phyloP scores from a whole-genome alignment of 2,888 invertebrate genomes.

The Caenorhabditis sp. region DNA sequence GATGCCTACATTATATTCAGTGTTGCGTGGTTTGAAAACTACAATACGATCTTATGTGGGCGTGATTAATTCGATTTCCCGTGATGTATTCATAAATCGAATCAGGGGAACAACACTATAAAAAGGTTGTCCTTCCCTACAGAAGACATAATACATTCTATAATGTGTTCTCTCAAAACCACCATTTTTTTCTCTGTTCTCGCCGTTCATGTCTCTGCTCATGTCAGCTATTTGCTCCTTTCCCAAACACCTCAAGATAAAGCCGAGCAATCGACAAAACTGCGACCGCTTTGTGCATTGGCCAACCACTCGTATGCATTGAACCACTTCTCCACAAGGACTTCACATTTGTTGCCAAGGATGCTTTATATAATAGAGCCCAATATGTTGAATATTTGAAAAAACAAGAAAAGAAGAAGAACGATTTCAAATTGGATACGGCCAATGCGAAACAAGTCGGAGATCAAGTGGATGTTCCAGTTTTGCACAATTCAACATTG shows the following conservation, averaged over 20 bases:
- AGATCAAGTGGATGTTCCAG: not conserved
- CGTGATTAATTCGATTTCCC: too few species aligned
- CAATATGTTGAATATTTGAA: not conserved
- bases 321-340: not conserved
- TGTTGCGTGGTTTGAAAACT: too few species aligned
- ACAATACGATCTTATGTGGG: too few species aligned
- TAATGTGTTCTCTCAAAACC: not conserved
- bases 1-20: too few species aligned
- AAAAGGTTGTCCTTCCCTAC: too few species aligned
- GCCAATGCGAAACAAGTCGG: not conserved
- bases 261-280: not conserved
- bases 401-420: not conserved
- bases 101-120: too few species aligned
- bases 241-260: not conserved
- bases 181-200: not conserved
- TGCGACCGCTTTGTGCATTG: not conserved
- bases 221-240: too few species aligned
- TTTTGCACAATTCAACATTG: not conserved
- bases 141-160: slow-evolving; percentile 12
- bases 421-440: not conserved
- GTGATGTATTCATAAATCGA: too few species aligned
- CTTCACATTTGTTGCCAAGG: not conserved
- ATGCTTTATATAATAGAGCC: not conserved
- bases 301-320: not conserved
- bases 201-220: too few species aligned